These are phyloP conservation scores for Setipinna tenuifilis DNA, from an alignment of 2,797 vertebrate species.

Conservation along the genomic window DNA sequence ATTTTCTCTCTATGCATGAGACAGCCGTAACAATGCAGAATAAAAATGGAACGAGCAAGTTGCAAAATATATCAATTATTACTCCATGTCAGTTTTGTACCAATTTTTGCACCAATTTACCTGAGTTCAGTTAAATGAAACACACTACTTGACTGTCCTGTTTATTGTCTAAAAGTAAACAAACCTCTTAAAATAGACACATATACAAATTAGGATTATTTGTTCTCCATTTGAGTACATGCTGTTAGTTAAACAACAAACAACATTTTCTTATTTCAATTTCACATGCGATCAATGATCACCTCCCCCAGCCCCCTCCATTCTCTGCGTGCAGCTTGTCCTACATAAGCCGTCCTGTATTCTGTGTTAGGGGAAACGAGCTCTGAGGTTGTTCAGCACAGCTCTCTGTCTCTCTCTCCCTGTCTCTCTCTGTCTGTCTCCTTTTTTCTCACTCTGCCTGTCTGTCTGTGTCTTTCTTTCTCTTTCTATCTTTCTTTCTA, in stretches of 20 bases:
- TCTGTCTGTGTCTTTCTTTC: background rate
- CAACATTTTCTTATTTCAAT: background rate
- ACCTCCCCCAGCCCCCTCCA: background rate
- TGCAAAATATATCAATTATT: background rate
- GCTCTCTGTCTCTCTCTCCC: background rate
- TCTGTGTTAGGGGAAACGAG: background rate
- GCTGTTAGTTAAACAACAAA: too few relatives aligned
- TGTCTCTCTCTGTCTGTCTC: background rate
- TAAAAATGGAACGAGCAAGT: background rate
- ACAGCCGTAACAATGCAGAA: background rate
- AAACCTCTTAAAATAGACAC: background rate
- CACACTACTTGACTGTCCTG: background rate
- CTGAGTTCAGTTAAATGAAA: background rate
- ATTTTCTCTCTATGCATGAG: background rate
- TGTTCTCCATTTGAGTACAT: background rate
- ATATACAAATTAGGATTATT: background rate
- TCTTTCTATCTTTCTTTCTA: background rate
- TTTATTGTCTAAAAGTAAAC: background rate
- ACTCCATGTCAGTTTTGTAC: background rate
- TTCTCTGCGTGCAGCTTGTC: background rate
- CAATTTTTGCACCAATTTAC: background rate
- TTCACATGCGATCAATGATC: background rate
- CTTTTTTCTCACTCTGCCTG: too few relatives aligned
- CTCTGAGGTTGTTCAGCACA: background rate
- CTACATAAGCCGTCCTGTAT: slow-evolving; percentile 19